Evolutionary conservation across 2,113 vertebrate species (phyloP), one percentile per base, ranked within the genome.

Genomic region (Hippocampus guttulatus): DNA sequence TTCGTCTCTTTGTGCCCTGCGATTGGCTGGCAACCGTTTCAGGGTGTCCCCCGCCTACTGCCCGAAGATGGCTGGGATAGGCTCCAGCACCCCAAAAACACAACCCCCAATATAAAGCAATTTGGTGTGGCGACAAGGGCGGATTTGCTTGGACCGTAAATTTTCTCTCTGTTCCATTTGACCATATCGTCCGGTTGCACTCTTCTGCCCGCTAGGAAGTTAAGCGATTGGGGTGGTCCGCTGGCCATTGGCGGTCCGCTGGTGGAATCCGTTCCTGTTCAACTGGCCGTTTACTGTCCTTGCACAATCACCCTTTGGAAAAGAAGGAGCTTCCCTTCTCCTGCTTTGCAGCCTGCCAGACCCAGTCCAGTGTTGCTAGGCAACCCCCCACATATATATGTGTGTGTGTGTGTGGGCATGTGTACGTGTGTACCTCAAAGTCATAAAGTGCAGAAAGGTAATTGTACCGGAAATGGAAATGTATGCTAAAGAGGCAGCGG

Each of bases 291-390:
- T 23, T n/a, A 57, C 51, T 18, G 33, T 80, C 69, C 62, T 75
- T 70, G 68, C 84, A 73, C 76, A 78, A 15, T 68, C 72, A 72
- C 70, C 75, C 77, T 12, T 30, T 80, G 57, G 70, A 75, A 51
- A 51, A 51, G 77, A 79, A 78, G 27, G 74, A 87, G 73, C 73
- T 77, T 76, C 73, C 83, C 84, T 68, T 40, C 84, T 85, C 80
- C 68, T 77, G 58, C 58, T 33, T 14, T 8, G 27, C 62, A 27
- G 62, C 78, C 81, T 74, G 79, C 71, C 84, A 82, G 82, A 83
- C 75, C 84, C 81, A 70, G 81, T 84, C 63, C 77, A 78, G 76
- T 64, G 91, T 92, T 92, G 90, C 89, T 91, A 91, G 81, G 91
- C 88, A 93, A 92, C 90, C 73, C 54, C 63, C 51, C 8, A 64